Percentiles rank a stretch among this genome's conserved stretches.
These are phyloP conservation scores for Diadema setosum DNA, from an alignment of 35 echinoderm and acorn worm genomes.

Conservation along the genomic window DNA sequence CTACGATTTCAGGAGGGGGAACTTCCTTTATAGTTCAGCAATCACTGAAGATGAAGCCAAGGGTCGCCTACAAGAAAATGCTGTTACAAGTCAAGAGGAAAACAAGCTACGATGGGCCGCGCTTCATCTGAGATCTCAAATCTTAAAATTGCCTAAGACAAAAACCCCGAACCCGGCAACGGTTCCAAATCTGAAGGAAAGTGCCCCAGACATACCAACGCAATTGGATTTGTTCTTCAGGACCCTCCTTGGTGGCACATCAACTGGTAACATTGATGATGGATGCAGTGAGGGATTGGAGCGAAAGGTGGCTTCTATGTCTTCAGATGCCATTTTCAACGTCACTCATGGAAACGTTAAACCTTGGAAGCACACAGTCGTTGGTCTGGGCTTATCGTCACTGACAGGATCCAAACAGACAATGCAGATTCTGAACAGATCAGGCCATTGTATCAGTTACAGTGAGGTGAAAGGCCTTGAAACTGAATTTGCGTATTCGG, in stretches of 20 bases:
- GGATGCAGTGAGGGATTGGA: conserved; percentile 45
- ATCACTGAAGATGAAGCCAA: conserved; percentile 44
- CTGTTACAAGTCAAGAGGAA: conserved; percentile 12
- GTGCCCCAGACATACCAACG: conserved; percentile 41
- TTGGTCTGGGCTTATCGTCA: conserved; percentile 67
- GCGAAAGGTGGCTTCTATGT: conserved; percentile 58
- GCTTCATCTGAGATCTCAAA: conserved; percentile 56
- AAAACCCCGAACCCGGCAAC: conserved; percentile 46
- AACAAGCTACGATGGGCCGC: conserved; percentile 61
- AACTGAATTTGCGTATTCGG: conserved; percentile 70
- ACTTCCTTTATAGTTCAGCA: conserved; percentile 47
- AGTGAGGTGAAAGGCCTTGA: conserved; percentile 78
- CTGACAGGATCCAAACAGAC: conserved; percentile 70
- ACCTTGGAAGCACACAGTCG: conserved; percentile 71
- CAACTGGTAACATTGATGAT: not conserved
- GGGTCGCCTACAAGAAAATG: conserved; percentile 10
- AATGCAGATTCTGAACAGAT: conserved; percentile 55
- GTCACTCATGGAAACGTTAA: conserved; percentile 55
- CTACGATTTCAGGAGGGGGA: conserved; percentile 43
- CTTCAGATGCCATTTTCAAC: conserved; percentile 69
- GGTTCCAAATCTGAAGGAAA: conserved; percentile 69
- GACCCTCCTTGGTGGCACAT: conserved; percentile 50
- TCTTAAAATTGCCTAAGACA: conserved; percentile 47
- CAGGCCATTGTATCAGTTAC: conserved; percentile 63
- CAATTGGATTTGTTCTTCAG: conserved; percentile 72